Evolutionary conservation across 2,113 vertebrate species (phyloP), one percentile per base, ranked within the genome.

Genomic region (Microtus oregoni): DNA sequence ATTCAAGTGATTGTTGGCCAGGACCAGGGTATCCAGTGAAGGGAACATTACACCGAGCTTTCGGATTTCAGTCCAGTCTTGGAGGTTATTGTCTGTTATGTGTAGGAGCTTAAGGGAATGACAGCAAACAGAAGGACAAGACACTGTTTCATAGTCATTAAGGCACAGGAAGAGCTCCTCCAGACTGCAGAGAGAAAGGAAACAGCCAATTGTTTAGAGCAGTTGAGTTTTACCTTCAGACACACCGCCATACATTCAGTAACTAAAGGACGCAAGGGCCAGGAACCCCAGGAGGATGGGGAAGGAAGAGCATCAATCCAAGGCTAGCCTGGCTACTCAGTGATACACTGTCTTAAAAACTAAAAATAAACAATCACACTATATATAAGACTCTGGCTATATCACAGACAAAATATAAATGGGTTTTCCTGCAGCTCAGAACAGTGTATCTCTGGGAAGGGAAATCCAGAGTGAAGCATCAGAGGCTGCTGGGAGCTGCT

Each of bases 161-260:
- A 99, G 99, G 98, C 99, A 99, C 98, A 99, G 98, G 98, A 99
- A 99, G 38, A 99, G 99, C 98, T 99, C 99, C 98, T 99, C 99
- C 98, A 99, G 98, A 98, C 99, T 99, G 98, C 78, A 98, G 41
- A 72, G 61, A 97, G 92, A 94, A 97, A 97, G 78, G 95, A 92
- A 91, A 95, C 47, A 15, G 0, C 15, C 68, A 93, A 92, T 12
- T 85, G 95, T 17, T 90, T 72, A 92, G 90, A 88, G 44, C 41
- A 83, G 85, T 73, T 86, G 76, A 76, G 17, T 83, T 82, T 78
- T 78, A 92, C 3, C 63, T 81, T 72, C 0, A 17, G 19, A 47
- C 0, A 61, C 30, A 83, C 72, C 86, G 90, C 83, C 86, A 97
- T 65, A 90, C 58, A 92, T 30, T 95, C 11, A 63, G 41, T 86